Evolutionary conservation across 1,140 invertebrate genomes (phyloP).

Genomic region (Drosophila subobscura): DNA sequence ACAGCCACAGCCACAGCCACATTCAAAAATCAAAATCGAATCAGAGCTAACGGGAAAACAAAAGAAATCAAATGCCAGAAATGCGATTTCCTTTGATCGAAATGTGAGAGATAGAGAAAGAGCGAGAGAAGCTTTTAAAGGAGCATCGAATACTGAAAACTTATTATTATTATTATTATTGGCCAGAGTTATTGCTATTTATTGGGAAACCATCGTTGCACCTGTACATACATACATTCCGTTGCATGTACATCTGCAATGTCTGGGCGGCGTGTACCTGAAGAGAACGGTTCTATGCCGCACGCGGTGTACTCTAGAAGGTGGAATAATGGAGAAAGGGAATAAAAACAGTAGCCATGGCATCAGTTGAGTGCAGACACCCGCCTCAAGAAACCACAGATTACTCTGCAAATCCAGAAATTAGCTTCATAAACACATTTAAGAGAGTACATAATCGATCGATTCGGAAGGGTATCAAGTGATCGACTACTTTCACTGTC

Average conservation of each 20-base stretch:
- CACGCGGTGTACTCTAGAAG: too few relatives aligned
- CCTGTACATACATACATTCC: neutral
- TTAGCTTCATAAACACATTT: too few relatives aligned
- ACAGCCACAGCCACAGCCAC: constrained; percentile 15
- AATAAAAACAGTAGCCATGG: too few relatives aligned
- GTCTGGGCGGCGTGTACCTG: too few relatives aligned
- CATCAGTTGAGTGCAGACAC: too few relatives aligned
- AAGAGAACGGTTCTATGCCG: too few relatives aligned
- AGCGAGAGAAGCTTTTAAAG: neutral
- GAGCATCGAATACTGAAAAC: constrained; percentile 9
- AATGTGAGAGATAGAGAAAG: neutral
- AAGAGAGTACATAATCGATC: too few relatives aligned
- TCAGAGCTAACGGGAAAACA: constrained; percentile 24
- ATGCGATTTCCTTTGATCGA: constrained; percentile 40
- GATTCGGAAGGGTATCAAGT: too few relatives aligned
- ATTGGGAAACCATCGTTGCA: constrained; percentile 21
- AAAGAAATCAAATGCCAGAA: constrained; percentile 70
- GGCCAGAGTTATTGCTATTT: neutral
- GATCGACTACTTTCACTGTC: too few relatives aligned
- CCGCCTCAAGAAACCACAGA: too few relatives aligned
- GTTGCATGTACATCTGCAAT: neutral
- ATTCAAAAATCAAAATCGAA: constrained; percentile 38
- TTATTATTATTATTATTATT: constrained; percentile 32
- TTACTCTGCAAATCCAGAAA: too few relatives aligned
- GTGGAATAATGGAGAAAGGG: too few relatives aligned